Conservation (phyloP, 2,797 vertebrate genomes). For the Dermochelys coriacea region DNA sequence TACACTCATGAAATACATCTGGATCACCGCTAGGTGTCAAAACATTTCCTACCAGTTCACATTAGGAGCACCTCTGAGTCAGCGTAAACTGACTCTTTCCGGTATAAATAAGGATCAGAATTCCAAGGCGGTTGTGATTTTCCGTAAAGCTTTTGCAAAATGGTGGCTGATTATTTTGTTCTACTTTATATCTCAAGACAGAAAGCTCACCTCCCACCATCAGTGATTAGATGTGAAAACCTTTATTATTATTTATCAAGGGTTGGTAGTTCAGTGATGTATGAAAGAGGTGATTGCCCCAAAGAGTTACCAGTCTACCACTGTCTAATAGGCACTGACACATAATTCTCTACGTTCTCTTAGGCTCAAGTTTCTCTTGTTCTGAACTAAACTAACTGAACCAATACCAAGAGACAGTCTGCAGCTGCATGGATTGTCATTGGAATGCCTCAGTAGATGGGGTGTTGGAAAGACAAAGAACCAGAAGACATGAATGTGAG, state of each 20-base stretch:
- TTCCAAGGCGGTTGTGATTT: neutral
- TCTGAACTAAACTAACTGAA: neutral
- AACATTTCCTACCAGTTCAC: neutral
- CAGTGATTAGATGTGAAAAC: neutral
- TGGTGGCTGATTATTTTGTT: neutral
- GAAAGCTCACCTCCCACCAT: neutral
- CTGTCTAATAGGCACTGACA: neutral
- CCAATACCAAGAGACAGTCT: neutral
- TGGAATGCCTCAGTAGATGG: neutral
- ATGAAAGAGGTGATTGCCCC: neutral
- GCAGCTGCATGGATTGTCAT: neutral
- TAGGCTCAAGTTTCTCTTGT: neutral
- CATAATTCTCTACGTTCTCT: neutral
- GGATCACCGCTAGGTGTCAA: neutral
- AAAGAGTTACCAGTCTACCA: neutral
- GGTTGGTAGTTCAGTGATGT: neutral
- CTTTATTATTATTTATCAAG: neutral
- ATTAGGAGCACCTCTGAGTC: neutral
- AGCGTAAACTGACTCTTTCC: neutral
- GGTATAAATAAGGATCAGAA: neutral
- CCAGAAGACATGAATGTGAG: neutral
- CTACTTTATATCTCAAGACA: neutral
- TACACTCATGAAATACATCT: neutral
- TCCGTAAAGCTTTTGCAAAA: neutral
- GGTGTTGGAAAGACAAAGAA: neutral